Conservation (phyloP, 2,888 invertebrate genomes). For the Folsomia manolachei region DNA sequence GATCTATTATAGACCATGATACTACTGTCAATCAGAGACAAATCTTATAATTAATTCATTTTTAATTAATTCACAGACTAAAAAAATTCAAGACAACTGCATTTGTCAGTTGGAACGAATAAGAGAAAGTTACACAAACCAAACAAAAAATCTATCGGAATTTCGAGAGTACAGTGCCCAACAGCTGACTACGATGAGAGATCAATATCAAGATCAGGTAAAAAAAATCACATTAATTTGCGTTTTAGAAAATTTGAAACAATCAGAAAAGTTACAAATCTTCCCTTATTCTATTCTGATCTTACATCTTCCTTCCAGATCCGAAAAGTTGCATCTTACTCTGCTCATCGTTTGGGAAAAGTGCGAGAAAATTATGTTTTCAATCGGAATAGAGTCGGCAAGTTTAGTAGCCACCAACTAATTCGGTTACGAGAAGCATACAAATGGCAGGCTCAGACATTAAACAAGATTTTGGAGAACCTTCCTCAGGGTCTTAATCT, state of each 20-base stretch:
- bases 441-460: slow-evolving; percentile 91
- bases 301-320: no score
- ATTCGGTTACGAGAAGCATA: slow-evolving; percentile 84
- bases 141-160: slow-evolving; percentile 79
- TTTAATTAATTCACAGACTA: slow-evolving; percentile 64
- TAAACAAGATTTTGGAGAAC: slow-evolving; percentile 90
- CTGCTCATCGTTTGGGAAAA: slow-evolving; percentile 85
- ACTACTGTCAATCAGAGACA: no score
- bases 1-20: no score
- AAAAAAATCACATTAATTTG: no score
- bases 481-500: slow-evolving; percentile 62
- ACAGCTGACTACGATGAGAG: slow-evolving; percentile 75
- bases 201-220: slow-evolving; percentile 92
- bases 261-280: no score
- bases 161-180: slow-evolving; percentile 84
- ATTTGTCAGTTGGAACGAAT: slow-evolving; percentile 92
- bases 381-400: slow-evolving; percentile 88
- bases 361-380: slow-evolving; percentile 93
- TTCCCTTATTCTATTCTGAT: slow-evolving; percentile 44
- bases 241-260: no score
- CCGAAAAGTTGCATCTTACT: slow-evolving; percentile 86
- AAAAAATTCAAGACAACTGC: slow-evolving; percentile 88
- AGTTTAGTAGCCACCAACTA: slow-evolving; percentile 90
- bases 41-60: no score
- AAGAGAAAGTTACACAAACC: slow-evolving; percentile 83